phyloP scores from a whole-genome alignment of 2,888 invertebrate genomes.

The Amiota minor region DNA sequence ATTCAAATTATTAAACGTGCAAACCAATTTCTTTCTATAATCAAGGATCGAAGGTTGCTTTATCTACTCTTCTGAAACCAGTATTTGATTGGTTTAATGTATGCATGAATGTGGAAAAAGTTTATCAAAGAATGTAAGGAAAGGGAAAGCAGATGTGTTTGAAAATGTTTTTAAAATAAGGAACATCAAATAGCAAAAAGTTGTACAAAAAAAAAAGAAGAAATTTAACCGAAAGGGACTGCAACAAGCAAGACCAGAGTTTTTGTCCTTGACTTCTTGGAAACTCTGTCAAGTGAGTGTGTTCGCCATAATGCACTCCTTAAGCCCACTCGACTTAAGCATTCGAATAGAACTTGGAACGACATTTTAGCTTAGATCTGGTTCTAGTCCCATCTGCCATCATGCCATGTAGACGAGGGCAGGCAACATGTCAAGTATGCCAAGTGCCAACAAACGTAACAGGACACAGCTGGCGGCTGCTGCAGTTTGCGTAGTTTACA shows the following conservation, averaged over 20 bases:
- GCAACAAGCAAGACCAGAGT: background rate
- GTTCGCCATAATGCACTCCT: too few relatives aligned
- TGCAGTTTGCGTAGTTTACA: constrained; percentile 13
- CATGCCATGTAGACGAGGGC: background rate
- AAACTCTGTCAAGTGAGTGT: constrained; percentile 24
- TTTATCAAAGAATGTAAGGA: background rate
- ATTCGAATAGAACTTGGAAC: background rate
- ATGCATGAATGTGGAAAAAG: constrained; percentile 29
- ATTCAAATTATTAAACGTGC: constrained; percentile 8
- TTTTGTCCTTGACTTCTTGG: constrained; percentile 20
- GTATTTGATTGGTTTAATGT: constrained; percentile 32
- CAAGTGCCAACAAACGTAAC: constrained; percentile 16
- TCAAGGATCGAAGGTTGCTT: background rate
- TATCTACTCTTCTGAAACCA: constrained; percentile 27
- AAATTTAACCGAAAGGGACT: constrained; percentile 3
- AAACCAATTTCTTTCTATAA: background rate
- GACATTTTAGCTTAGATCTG: constrained; percentile 9
- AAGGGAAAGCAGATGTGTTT: background rate
- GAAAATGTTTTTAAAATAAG: background rate
- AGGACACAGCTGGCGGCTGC: constrained; percentile 27
- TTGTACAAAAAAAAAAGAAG: constrained; percentile 2
- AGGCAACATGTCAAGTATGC: constrained; percentile 13
- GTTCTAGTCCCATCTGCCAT: background rate
- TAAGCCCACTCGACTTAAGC: too few relatives aligned
- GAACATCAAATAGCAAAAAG: background rate